phyloP scores from a whole-genome alignment of 2,888 invertebrate species.

The Drosophila cognata region DNA sequence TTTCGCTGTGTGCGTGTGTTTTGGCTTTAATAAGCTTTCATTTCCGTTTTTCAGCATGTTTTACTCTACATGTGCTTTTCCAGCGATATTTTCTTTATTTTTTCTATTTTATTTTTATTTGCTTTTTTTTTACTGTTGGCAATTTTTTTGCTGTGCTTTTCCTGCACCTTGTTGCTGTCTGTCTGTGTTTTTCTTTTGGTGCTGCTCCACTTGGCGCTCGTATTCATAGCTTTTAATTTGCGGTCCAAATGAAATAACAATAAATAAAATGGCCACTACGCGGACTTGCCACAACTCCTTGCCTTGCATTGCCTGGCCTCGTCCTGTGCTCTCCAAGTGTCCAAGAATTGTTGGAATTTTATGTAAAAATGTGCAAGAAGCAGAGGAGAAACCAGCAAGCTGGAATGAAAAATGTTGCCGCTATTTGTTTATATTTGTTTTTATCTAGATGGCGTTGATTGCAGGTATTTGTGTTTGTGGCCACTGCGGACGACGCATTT shows the following conservation, averaged over 20 bases:
- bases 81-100: conserved; percentile 8
- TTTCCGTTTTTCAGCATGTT: conserved; percentile 75
- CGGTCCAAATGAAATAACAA: conserved; percentile 79
- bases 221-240: conserved; percentile 80
- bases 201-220: conserved; percentile 64
- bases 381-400: neutral
- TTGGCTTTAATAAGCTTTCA: conserved; percentile 77
- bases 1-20: conserved; percentile 40
- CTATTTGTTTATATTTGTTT: conserved; percentile 79
- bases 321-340: conserved; percentile 33
- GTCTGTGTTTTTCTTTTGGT: conserved; percentile 27
- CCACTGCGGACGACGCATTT: conserved; percentile 32
- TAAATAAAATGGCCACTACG: conserved; percentile 74
- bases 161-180: conserved; percentile 49
- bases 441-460: conserved; percentile 79
- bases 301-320: conserved; percentile 14
- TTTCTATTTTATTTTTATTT: conserved; percentile 19
- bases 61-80: conserved; percentile 34
- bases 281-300: conserved; percentile 16
- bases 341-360: conserved; percentile 62
- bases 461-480: conserved; percentile 74
- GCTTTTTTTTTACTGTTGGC: conserved; percentile 40
- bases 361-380: conserved; percentile 65
- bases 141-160: conserved; percentile 41
- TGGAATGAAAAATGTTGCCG: conserved; percentile 40